Evolutionary conservation across 2,113 vertebrate genomes (phyloP).

Genomic region (Rhinogobius similis): DNA sequence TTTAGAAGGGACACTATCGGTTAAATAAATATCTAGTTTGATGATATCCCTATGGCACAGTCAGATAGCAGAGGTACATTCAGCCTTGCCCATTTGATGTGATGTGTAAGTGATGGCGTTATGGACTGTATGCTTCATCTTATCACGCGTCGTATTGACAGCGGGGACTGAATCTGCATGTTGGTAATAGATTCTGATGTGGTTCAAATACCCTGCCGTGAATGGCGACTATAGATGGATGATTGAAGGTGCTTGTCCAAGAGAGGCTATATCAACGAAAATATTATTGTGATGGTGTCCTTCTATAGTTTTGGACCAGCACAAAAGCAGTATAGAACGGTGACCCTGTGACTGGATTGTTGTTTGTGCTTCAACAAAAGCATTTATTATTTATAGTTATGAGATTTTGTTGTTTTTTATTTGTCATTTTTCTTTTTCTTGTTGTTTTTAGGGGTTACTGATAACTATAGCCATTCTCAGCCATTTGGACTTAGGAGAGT

Average conservation of each 20-base stretch:
- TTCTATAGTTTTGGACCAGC: neutral
- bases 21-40: conserved; percentile 67
- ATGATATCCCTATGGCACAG: conserved; percentile 62
- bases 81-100: conserved; percentile 58
- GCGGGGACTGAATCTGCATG: conserved; percentile 67
- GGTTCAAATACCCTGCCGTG: conserved; percentile 72
- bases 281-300: conserved; percentile 9
- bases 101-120: conserved; percentile 69
- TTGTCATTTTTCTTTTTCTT: too few relatives aligned
- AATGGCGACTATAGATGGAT: conserved; percentile 75
- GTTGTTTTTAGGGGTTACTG: too few relatives aligned
- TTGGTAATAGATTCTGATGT: conserved; percentile 73
- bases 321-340: neutral
- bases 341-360: too few relatives aligned
- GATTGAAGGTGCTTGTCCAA: conserved; percentile 56
- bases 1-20: conserved; percentile 52
- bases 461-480: too few relatives aligned
- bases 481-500: neutral
- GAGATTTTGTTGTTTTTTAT: too few relatives aligned
- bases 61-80: conserved; percentile 45
- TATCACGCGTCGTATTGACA: conserved; percentile 77
- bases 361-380: too few relatives aligned
- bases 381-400: too few relatives aligned
- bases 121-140: conserved; percentile 72
- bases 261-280: conserved; percentile 49